These are phyloP conservation scores for Lasioglossum leucozonium DNA, from an alignment of 2,888 invertebrate genomes.

Conservation along the genomic window DNA sequence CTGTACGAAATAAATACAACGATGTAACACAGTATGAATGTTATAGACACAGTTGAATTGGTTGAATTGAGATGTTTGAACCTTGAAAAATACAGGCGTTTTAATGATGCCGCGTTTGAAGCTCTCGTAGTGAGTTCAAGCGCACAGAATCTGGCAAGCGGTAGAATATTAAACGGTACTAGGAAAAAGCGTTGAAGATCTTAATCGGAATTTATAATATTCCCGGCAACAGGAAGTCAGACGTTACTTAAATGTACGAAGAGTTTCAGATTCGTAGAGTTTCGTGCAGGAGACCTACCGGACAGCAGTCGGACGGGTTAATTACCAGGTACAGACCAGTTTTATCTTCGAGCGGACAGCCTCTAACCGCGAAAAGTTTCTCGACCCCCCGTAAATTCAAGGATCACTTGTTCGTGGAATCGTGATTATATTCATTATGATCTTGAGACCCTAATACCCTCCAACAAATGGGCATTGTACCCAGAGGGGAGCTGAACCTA, in stretches of 20 bases:
- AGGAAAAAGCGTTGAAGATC: conserved; percentile 19
- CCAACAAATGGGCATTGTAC: background rate
- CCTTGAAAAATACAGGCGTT: background rate
- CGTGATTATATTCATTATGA: conserved; percentile 23
- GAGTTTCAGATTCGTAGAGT: background rate
- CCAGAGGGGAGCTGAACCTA: background rate
- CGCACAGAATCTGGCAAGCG: background rate
- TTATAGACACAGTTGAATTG: background rate
- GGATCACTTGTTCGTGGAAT: conserved; percentile 44
- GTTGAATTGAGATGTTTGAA: background rate
- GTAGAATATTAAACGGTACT: conserved; percentile 12
- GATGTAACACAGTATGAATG: background rate
- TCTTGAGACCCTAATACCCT: background rate
- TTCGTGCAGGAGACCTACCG: conserved; percentile 30
- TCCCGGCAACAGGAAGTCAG: conserved; percentile 3
- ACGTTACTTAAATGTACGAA: conserved; percentile 28
- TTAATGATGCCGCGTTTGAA: background rate
- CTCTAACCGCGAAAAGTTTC: conserved; percentile 42
- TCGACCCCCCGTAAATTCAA: conserved; percentile 42
- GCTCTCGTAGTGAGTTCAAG: background rate
- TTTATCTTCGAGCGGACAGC: conserved; percentile 41
- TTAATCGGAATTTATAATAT: conserved; percentile 13
- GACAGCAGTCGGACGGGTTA: conserved; percentile 54
- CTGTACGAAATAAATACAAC: background rate
- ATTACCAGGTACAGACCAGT: conserved; percentile 54